Evolutionary conservation across 2,888 invertebrate species (phyloP), one percentile per base, ranked within the genome.

Genomic region (Trisateles emortualis): DNA sequence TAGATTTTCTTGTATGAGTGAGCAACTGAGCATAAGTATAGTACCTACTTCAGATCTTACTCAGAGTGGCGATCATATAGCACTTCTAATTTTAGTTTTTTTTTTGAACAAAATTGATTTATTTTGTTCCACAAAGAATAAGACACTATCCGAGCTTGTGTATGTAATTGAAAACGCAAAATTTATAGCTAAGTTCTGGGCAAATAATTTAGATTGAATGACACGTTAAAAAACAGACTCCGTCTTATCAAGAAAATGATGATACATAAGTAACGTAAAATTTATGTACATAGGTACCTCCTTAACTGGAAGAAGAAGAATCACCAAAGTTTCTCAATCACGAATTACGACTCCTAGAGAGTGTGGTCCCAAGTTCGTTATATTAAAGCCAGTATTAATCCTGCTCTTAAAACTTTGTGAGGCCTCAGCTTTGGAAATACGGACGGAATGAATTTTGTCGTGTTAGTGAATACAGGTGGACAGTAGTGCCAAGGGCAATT

Each of bases 271-370:
- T 10, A 9, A n/a, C 16, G 10, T n/a, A 4, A 14, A 40, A 22
- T 14, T 22, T 32, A 8, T 26, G n/a, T n/a, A n/a, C n/a, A n/a
- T n/a, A n/a, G 14, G n/a, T 41, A 17, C 10, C 5, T 16, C 9
- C 13, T 29, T 36, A 13, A 39, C 30, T 16, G 30, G 9, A 13
- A 44, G 55, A 52, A 48, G 59, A 55, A 59, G 45, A 41, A 42
- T 16, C 47, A 10, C 32, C 38, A 41, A 68, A 71, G 53, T 70
- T 71, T 62, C 52, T 55, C 51, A 64, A 68, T 68, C 64, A 64
- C 48, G 51, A 68, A 70, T 70, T 68, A 70, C 45, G 70, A 53
- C 33, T 52, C 16, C 0, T 10, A 41, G 39, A 24, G n/a, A 49
- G 45, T 46, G 26, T 45, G 52, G 48, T 26, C 29, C 19, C 51